Conservation (phyloP, 2,113 vertebrate genomes). For the Tupaia chinensis region DNA sequence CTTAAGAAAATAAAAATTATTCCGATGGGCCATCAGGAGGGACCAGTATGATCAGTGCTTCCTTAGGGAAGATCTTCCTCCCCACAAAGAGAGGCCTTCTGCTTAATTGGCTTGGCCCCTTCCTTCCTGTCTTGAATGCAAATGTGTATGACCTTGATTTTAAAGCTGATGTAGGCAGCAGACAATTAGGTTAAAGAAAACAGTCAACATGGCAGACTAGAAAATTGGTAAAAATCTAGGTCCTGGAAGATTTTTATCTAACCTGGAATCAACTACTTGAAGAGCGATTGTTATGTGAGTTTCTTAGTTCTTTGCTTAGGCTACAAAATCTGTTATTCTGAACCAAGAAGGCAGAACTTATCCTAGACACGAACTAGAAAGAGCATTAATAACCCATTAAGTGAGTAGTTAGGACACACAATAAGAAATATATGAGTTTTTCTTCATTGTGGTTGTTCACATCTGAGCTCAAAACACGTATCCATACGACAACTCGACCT, state of each 20-base stretch:
- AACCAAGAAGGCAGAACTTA: not conserved
- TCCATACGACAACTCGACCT: not conserved
- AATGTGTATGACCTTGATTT: not conserved
- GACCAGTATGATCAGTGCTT: not conserved
- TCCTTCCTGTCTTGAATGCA: slow-evolving; percentile 9
- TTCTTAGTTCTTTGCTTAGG: not conserved
- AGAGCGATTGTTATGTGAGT: not conserved
- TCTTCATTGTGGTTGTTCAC: not conserved
- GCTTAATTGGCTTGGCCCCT: not conserved
- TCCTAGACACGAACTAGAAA: not conserved
- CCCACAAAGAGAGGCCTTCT: not conserved
- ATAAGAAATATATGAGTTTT: not conserved
- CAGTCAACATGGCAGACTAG: not conserved
- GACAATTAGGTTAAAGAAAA: not conserved
- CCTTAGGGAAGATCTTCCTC: not conserved
- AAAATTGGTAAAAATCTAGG: not conserved
- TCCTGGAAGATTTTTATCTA: not conserved
- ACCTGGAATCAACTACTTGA: not conserved
- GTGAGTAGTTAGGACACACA: not conserved
- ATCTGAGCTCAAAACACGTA: not conserved
- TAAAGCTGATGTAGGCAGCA: not conserved
- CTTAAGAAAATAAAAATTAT: not conserved
- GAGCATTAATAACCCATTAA: not conserved
- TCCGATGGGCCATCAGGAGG: not conserved
- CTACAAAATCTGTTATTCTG: not conserved